phyloP scores from a whole-genome alignment of 2,797 vertebrate genomes.

The Chloroceryle amazona region DNA sequence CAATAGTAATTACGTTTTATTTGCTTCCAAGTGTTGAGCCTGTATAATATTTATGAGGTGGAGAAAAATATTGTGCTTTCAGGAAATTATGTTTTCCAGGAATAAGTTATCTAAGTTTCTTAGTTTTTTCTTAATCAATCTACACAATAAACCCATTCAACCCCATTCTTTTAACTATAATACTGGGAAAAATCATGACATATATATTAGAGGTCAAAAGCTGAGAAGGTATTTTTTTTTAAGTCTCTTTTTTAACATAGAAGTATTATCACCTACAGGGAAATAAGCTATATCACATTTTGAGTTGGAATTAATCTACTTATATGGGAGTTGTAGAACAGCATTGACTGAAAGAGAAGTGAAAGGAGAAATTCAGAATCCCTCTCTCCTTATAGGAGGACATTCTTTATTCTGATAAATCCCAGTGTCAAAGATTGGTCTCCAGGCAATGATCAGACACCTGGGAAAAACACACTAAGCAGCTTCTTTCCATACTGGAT shows the following conservation, averaged over 20 bases:
- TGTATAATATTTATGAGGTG: slow-evolving; percentile 43
- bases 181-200: background rate
- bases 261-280: background rate
- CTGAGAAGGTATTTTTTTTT: background rate
- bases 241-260: background rate
- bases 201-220: background rate
- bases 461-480: background rate
- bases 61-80: slow-evolving; percentile 49
- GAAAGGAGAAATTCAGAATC: background rate
- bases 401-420: background rate
- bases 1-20: slow-evolving; percentile 72
- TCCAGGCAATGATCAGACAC: background rate
- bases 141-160: background rate
- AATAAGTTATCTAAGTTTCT: slow-evolving; percentile 3
- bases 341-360: background rate
- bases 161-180: background rate
- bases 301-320: background rate
- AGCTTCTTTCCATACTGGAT: background rate
- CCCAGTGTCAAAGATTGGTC: background rate
- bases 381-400: background rate
- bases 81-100: slow-evolving; percentile 32
- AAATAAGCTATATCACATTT: background rate
- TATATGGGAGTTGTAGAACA: background rate
- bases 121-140: background rate
- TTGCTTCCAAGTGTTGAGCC: slow-evolving; percentile 47